phyloP scores from a whole-genome alignment of 1,140 invertebrate species.

The Wiebesia pumilae region DNA sequence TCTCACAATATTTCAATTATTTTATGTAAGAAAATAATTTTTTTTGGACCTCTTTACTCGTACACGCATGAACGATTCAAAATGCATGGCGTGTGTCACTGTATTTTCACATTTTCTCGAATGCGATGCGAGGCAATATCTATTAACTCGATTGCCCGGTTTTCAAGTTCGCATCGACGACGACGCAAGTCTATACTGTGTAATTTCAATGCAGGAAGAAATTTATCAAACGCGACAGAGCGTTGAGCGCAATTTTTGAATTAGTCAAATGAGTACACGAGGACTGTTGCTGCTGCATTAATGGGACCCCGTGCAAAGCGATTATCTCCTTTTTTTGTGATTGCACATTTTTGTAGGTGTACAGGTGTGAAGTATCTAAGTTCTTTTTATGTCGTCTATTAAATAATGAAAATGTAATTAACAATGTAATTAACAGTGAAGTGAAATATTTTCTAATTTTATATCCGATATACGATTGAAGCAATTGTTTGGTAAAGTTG shows the following conservation, averaged over 20 bases:
- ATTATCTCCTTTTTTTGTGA: slow-evolving; percentile 10
- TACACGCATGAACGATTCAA: not conserved
- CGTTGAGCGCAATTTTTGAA: slow-evolving; percentile 46
- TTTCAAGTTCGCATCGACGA: slow-evolving; percentile 45
- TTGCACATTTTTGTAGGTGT: not conserved
- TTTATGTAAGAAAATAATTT: slow-evolving; percentile 2
- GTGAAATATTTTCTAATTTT: slow-evolving; percentile 20
- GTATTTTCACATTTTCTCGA: slow-evolving; percentile 9
- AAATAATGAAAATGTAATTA: slow-evolving; percentile 39
- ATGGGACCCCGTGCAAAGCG: slow-evolving; percentile 15
- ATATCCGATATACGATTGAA: not conserved
- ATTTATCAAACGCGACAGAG: slow-evolving; percentile 49
- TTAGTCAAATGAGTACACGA: slow-evolving; percentile 27
- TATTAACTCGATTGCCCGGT: slow-evolving; percentile 43
- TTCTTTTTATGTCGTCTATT: not conserved
- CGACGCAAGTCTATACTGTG: not conserved
- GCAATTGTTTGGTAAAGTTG: no score
- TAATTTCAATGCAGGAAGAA: slow-evolving; percentile 42
- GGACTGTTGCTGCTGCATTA: slow-evolving; percentile 5
- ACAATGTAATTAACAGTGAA: slow-evolving; percentile 22
- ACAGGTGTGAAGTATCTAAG: slow-evolving; percentile 6
- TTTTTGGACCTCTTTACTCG: not conserved
- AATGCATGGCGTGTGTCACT: not conserved
- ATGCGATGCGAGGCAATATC: slow-evolving; percentile 21
- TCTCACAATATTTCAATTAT: slow-evolving; percentile 11